Evolutionary conservation across 2,888 invertebrate genomes (phyloP).

Genomic region (Trisateles emortualis): DNA sequence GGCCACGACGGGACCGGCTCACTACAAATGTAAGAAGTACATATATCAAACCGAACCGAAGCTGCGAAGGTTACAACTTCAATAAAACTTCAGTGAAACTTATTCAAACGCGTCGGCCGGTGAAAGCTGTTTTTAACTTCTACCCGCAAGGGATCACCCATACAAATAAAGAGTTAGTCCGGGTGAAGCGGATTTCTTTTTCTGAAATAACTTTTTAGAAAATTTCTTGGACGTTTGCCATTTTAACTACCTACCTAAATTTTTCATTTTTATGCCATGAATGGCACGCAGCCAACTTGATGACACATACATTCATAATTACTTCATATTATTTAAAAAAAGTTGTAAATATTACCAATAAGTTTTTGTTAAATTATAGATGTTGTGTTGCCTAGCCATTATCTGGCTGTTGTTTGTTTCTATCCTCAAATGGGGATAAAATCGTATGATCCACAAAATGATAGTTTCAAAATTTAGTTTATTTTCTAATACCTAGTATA

Average conservation of each 20-base stretch:
- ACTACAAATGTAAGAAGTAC: constrained; percentile 70
- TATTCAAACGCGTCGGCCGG: constrained; percentile 73
- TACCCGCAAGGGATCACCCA: constrained; percentile 73
- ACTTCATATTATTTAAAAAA: background rate
- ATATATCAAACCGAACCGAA: constrained; percentile 78
- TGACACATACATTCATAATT: constrained; percentile 28
- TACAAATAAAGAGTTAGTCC: constrained; percentile 82
- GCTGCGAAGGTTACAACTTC: constrained; percentile 77
- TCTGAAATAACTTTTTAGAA: constrained; percentile 62
- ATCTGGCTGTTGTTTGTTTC: too few relatives aligned
- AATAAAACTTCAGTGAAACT: constrained; percentile 70
- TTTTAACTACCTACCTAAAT: constrained; percentile 57
- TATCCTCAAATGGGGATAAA: too few relatives aligned
- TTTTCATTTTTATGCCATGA: constrained; percentile 50
- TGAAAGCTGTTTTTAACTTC: constrained; percentile 84
- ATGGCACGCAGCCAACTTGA: constrained; percentile 56
- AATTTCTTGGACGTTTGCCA: constrained; percentile 58
- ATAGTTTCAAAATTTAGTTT: too few relatives aligned
- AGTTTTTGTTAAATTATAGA: background rate
- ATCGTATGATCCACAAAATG: too few relatives aligned
- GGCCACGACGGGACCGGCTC: constrained; percentile 67
- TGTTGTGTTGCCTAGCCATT: too few relatives aligned
- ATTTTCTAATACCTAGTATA: too few relatives aligned
- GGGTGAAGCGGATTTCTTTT: constrained; percentile 71
- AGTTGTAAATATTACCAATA: too few relatives aligned